Conservation (phyloP, 2,797 vertebrate genomes). For the Gymnopithys bicolor region DNA sequence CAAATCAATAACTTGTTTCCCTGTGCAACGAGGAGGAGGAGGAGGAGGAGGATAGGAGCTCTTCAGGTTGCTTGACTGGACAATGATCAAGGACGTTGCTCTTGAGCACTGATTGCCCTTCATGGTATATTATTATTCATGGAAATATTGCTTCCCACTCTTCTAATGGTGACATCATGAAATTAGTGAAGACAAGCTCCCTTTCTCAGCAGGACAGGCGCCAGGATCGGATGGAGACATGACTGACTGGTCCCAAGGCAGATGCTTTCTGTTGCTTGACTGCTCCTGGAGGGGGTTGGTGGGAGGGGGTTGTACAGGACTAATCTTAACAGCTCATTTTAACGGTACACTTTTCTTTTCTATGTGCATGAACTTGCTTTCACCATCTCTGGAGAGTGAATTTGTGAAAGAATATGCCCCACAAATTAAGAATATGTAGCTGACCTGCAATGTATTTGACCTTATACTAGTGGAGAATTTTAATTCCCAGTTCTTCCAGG, state of each 20-base stretch:
- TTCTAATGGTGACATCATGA: slow-evolving; percentile 33
- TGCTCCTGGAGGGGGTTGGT: neutral
- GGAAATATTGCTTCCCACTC: neutral
- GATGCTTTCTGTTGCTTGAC: slow-evolving; percentile 23
- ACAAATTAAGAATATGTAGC: neutral
- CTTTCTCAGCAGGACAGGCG: slow-evolving; percentile 40
- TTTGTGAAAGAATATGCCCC: neutral
- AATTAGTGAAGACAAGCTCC: slow-evolving; percentile 35
- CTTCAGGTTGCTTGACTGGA: neutral
- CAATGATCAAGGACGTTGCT: neutral
- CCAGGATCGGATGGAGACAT: neutral
- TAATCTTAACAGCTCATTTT: neutral
- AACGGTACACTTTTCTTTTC: neutral
- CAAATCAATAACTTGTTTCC: slow-evolving; percentile 50
- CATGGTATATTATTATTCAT: neutral
- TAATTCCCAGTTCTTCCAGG: neutral
- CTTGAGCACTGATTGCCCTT: slow-evolving; percentile 19
- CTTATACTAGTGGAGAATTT: neutral
- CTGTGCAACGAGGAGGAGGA: accelerated
- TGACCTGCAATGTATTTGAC: neutral
- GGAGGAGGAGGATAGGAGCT: neutral
- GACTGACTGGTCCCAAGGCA: slow-evolving; percentile 27
- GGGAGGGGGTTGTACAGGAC: neutral
- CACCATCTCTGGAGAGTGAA: neutral
- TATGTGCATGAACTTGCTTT: neutral